Evolutionary conservation across 2,113 vertebrate genomes (phyloP), one percentile per base, ranked within the genome.

Genomic region (Podocnemis expansa): DNA sequence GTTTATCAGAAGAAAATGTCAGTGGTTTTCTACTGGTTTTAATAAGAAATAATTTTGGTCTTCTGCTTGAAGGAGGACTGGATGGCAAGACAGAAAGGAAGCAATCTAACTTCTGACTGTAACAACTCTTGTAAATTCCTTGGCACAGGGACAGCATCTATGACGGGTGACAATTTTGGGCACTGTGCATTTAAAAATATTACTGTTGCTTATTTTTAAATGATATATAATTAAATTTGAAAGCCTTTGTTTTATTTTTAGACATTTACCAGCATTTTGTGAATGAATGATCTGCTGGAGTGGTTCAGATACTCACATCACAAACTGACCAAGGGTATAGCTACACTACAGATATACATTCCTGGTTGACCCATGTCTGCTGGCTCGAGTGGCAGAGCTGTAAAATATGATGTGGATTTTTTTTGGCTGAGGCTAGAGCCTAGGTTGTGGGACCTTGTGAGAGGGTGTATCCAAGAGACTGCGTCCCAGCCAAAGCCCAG

Each of bases 271-370:
- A 27, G 43, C 16, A 0, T 70, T 51, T 85, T 58, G n/a, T 3
- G 0, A 1, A 22, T 14, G 34, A 43, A 1, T 78, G 34, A 38
- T 43, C 8, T 76, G 31, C 17, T 12, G 76, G 43, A 3, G 5
- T 1, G 0, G 19, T 34, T 45, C 9, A 31, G 31, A 21, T 51
- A 51, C 43, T 31, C 47, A 1, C 11, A 80, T 84, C 51, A 4
- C 0, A 0, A 49, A 24, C 78, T 76, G 17, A 78, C 56, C 8
- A 29, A 22, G 21, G 29, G 29, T 60, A 17, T 1, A 2, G 21
- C 75, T 17, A 52, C 16, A 52, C 14, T 17, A 16, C 67, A 81
- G 75, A 6, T 31, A 49, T 47, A 78, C 27, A 31, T 29, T 13
- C 29, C 31, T 1, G 13, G 29, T 27, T 60, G 29, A 60, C 58